Evolutionary conservation across 2,888 invertebrate genomes (phyloP), one percentile per base, ranked within the genome.

Genomic region (Dione vanillae): DNA sequence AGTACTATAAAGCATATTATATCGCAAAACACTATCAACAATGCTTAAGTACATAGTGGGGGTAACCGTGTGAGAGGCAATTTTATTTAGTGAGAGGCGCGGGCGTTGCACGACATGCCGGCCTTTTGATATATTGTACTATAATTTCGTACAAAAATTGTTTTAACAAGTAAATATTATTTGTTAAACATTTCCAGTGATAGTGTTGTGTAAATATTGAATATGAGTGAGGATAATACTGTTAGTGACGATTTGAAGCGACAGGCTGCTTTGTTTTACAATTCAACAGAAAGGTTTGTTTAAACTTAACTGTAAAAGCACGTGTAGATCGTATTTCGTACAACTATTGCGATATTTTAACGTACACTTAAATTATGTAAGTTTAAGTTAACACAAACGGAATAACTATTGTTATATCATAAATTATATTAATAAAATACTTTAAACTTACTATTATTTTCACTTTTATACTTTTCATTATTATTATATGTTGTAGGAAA

Each of bases 211-310:
- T 70, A 67, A 82, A 79, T 83, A 91, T 91, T 71, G 66, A 82
- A 79, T 83, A 91, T 91, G 92, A 89, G 78, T 76, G 92, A 90
- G 82, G 92, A 92, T 72, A 91, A 88, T 77, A 78, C 89, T 1
- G 88, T 92, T 19, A 82, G 86, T 66, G 90, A 91, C 59, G 92
- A 93, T 72, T 78, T 93, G 80, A 93, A 93, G 79, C 82, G 92
- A 73, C 92, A 93, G 75, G 92, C 92, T 3, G 92, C 92, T 61
- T 85, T 91, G 88, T 92, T 91, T 79, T 93, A 93, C 80, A 92
- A 93, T 79, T 86, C 92, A 10, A 92, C 92, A 35, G 85, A 89
- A 79, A 91, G 92, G 92, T 92, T 82, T 77, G 88, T 73, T 43
- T 64, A 37, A 64, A 64, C 41, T 35, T 64, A 35, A 52, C 43